Base-by-base conservation (phyloP, 1,140 invertebrate species). In the Bursaphelenchus mucronatus region DNA sequence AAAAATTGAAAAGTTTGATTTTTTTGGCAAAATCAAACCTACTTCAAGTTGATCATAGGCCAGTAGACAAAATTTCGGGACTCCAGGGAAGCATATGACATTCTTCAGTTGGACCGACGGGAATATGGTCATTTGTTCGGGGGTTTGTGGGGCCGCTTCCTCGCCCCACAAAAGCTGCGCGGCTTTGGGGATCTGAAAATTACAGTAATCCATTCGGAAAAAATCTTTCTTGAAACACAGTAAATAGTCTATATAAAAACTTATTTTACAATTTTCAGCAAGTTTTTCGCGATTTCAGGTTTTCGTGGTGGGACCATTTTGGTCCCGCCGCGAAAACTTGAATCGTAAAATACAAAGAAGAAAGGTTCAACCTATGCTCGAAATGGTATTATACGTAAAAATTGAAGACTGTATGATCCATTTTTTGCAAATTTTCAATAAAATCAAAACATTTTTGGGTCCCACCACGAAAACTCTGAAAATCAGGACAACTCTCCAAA, bases 51-150 rank as follows among this genome's bases (percentile, higher is more conserved):
- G 74, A 21, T 71, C 65, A 69, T 90, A 89, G n/a, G 84, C 82
- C 56, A 78, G 82, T 73, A 87, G 82, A 51, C 89, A 81, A 70
- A 88, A 86, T 63, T 84, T 80, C 10, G 89, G 89, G 51, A 90
- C 87, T 9, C 90, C 90, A 44, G 90, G 90, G 74, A 91, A 89
- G 51, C 90, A 85, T 69, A 86, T 88, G 3, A 90, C 88, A 82
- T 91, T 91, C 51, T 83, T 76, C 8, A 90, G 79, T 53, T 82
- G 84, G 46, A 90, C 86, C 62, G 88, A 85, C 11, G 89, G 89
- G 82, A 88, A 86, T 53, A 74, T 80, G 21, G 66, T 77, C 81
- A 63, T 73, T 61, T 43, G 81, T 76, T 40, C 73, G 81, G 59
- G 67, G 63, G 64, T 78, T 74, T 46, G 21, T 55, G 46, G 21